Conservation (phyloP, 2,113 vertebrate genomes). For the Calcarius ornatus region DNA sequence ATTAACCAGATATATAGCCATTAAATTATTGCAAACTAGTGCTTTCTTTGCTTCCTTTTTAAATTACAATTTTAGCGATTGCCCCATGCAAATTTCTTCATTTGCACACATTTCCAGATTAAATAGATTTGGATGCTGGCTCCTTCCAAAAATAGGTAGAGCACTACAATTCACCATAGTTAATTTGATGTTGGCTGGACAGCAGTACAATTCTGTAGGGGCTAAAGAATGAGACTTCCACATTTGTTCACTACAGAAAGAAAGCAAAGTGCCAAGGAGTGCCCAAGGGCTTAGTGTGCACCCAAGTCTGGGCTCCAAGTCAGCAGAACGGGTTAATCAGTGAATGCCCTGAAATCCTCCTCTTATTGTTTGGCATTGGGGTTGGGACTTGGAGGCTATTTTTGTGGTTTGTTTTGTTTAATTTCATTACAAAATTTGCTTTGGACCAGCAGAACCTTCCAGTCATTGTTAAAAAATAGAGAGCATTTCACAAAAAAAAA, state of each 20-base stretch:
- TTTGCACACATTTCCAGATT: neutral
- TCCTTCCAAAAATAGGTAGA: neutral
- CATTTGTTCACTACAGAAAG: neutral
- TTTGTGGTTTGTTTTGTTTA: neutral
- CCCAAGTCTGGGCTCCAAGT: neutral
- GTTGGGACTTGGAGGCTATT: neutral
- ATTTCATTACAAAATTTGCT: neutral
- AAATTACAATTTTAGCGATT: neutral
- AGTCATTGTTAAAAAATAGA: neutral
- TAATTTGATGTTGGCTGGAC: neutral
- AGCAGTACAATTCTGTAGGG: neutral
- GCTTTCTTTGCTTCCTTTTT: neutral
- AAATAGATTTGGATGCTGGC: neutral
- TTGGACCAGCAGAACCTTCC: neutral
- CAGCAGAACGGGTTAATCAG: neutral
- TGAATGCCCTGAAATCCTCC: neutral
- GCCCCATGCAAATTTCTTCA: neutral
- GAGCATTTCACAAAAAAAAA: neutral
- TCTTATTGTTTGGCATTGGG: neutral
- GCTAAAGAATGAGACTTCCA: neutral
- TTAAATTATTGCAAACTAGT: neutral
- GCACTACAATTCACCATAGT: neutral
- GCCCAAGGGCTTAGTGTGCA: neutral
- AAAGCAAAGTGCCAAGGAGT: neutral
- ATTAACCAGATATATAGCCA: neutral